Conservation (phyloP, 2,888 invertebrate genomes). For the Monopis laevigella region DNA sequence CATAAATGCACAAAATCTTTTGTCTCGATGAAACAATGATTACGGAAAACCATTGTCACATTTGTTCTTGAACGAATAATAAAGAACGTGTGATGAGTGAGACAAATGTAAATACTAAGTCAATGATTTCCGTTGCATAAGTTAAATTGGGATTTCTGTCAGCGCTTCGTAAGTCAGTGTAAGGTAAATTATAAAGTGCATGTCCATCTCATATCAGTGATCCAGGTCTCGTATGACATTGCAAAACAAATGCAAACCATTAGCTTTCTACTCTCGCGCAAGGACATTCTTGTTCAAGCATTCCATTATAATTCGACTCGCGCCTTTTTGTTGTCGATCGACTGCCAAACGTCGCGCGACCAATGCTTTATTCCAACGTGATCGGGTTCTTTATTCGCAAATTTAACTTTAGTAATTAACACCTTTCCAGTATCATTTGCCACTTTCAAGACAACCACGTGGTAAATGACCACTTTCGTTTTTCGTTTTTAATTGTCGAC, state of each 20-base stretch:
- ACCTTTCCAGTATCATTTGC: no score
- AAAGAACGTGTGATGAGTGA: not conserved
- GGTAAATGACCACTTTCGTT: no score
- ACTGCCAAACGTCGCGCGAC: constrained; percentile 2
- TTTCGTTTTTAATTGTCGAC: no score
- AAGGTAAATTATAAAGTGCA: not conserved
- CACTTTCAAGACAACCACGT: no score
- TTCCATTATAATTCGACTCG: constrained; percentile 29
- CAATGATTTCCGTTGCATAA: not conserved
- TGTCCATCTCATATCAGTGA: not conserved
- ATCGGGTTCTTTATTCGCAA: no score
- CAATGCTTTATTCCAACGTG: no score
- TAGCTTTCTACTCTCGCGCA: constrained; percentile 44
- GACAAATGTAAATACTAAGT: not conserved
- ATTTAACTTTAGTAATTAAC: no score
- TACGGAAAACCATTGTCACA: not conserved
- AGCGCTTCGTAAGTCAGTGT: not conserved
- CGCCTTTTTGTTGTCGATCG: constrained; percentile 22
- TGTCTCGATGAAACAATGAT: not conserved
- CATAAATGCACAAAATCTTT: no score
- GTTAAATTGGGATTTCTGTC: no score
- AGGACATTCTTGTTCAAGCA: constrained; percentile 39
- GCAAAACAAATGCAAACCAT: constrained; percentile 22
- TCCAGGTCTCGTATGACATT: not conserved
- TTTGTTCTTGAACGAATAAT: not conserved